Evolutionary conservation across 92 coral and sea anemone genomes (phyloP), one percentile per base, ranked within the genome.

Genomic region (Phenganax subtilis): DNA sequence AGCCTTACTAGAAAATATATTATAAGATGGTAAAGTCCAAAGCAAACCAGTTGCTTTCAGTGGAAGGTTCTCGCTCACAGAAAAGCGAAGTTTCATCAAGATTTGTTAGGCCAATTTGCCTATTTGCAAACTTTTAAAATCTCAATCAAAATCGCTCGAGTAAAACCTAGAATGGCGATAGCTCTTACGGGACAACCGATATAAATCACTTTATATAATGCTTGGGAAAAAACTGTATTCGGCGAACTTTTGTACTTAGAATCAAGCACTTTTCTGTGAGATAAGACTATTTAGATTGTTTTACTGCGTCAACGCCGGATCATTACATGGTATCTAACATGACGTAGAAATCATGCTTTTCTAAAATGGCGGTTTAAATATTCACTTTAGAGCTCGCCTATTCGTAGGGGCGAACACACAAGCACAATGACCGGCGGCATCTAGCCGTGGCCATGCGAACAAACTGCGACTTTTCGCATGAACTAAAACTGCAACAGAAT

Each of bases 21-120:
- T 79, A 15, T 16, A 63, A 52, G 73, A 7, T 37, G 54, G 73
- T 30, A 68, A 30, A 20, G 52, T 47, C 83, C 59, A 63, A 79
- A 79, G 83, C 83, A 79, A 79, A 16, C 83, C 83, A 79, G 83
- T 79, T 79, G 83, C 83, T 79, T 79, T 53, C 59, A 63, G 29
- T 55, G 62, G 7, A 54, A 16, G 73, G n/a, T 68, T 53, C 17
- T 52, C 44, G 16, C 77, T 27, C 77, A 55, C 59, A 53, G 77
- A 73, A 16, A 55, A 53, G 12, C 20, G 58, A 20, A 37, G 51
- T 6, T 10, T 29, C 12, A 12, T 9, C 51, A 4, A 29, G 12
- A 29, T 8, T 17, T 0, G 73, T 12, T 14, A 11, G 8, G 12
- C 14, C 54, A 5, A 68, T 47, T 29, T 68, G 65, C 16, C 30